Evolutionary conservation across 2,113 vertebrate genomes (phyloP), one percentile per base, ranked within the genome.

Genomic region (Kryptolebias marmoratus): DNA sequence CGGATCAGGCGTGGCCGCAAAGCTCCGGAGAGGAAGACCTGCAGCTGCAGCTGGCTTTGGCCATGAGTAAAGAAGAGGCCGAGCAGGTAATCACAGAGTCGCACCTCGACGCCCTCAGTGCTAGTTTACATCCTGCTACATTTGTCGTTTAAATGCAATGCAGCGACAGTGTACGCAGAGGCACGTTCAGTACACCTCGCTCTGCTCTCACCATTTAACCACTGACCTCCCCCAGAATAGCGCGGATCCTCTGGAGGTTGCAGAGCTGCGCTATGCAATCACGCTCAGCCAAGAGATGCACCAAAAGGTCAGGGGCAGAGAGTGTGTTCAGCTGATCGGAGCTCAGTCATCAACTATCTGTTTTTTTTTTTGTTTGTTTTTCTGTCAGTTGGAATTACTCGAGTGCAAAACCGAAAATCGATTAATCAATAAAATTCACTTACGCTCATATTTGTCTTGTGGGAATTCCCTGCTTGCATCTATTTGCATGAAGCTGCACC

Each of bases 21-120:
- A 97, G 96, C 92, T 94, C 95, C 0, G 96, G 96, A 45, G 96
- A 97, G 73, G 96, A 97, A 79, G 96, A 97, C 80, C 89, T 97
- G 59, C 96, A 97, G 90, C 92, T 97, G 15, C 96, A 97, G 93
- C 77, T 97, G 80, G 96, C 96, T 60, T 80, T 97, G 84, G 96
- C 96, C 75, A 97, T 97, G 96, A 97, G 96, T 90, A 97, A 97
- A 90, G 96, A 97, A 88, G 96, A 97, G 85, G 96, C 96, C 0
- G 95, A 97, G 87, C 96, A 97, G 96, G 96, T 97, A 95, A 22
- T 91, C 82, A 36, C 59, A 42, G 60, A 78, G 64, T 59, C 49
- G 54, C 73, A 66, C 28, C 28, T 64, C 63, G 48, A 63, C 49
- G 45, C 60, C 45, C 12, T 13, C 18, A 31, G 48, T 49, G 45